phyloP scores from a whole-genome alignment of 1,140 invertebrate species.

The Scaptomyza hsui region DNA sequence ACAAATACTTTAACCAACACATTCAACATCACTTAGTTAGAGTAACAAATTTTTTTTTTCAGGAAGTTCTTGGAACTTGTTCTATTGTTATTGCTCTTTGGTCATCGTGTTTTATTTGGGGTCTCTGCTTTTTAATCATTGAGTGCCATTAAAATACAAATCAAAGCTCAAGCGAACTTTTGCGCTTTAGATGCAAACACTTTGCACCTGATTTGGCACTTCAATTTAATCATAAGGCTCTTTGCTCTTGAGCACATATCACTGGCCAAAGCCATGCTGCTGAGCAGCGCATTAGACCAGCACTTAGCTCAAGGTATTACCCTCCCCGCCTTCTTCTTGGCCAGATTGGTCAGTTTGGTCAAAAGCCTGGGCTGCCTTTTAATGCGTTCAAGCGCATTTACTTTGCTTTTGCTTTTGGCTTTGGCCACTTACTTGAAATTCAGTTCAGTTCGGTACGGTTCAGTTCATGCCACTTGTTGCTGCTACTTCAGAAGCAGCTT shows the following conservation, averaged over 20 bases:
- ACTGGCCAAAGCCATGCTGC: slow-evolving; percentile 33
- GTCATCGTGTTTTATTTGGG: background rate
- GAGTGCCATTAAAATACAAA: background rate
- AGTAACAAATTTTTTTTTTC: background rate
- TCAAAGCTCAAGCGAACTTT: background rate
- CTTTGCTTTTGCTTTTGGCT: slow-evolving; percentile 38
- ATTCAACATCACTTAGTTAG: background rate
- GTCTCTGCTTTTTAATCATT: background rate
- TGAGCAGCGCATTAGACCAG: slow-evolving; percentile 60
- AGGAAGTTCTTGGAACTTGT: background rate
- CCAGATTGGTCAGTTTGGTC: slow-evolving; percentile 41
- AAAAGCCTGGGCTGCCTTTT: slow-evolving; percentile 59
- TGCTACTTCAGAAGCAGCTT: slow-evolving; percentile 18
- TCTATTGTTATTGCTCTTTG: too few species aligned
- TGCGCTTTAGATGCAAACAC: slow-evolving; percentile 2
- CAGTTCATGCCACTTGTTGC: slow-evolving; percentile 56
- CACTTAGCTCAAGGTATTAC: slow-evolving; percentile 53
- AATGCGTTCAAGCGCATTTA: slow-evolving; percentile 77
- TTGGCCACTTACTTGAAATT: slow-evolving; percentile 58
- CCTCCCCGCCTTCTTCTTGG: background rate
- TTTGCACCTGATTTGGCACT: slow-evolving; percentile 31
- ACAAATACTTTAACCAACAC: background rate
- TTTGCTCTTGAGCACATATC: slow-evolving; percentile 50
- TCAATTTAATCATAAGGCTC: slow-evolving; percentile 13
- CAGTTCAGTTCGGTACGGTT: slow-evolving; percentile 7